Conservation (phyloP, 2,113 vertebrate genomes). For the Chroicocephalus ridibundus region DNA sequence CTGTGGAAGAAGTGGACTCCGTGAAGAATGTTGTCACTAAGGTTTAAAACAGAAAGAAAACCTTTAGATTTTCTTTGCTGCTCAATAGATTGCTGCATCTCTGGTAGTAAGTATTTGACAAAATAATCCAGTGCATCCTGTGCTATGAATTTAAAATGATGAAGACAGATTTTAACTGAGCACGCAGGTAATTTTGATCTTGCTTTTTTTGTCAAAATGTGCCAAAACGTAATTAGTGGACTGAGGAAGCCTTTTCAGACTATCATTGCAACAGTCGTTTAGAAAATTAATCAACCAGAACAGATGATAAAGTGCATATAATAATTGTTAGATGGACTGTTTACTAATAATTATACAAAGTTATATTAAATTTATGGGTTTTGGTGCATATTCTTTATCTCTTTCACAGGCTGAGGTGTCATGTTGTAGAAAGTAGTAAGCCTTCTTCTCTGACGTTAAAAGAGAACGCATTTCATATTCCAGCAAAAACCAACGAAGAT, state of each 20-base stretch:
- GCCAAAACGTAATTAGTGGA: not conserved
- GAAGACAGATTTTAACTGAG: not conserved
- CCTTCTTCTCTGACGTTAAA: constrained; percentile 72
- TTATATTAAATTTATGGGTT: not conserved
- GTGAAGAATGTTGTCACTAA: not conserved
- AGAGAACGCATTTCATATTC: constrained; percentile 69
- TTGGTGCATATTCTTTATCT: not conserved
- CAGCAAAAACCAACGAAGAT: constrained; percentile 78
- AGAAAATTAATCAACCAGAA: not conserved
- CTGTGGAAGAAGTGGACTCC: not conserved
- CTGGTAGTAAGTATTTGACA: not conserved
- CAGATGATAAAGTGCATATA: not conserved
- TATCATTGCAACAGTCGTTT: not conserved
- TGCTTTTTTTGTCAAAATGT: not conserved
- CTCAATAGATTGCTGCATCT: not conserved
- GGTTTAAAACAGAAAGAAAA: not conserved
- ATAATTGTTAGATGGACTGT: not conserved
- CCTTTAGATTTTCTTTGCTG: not conserved
- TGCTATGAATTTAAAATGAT: not conserved
- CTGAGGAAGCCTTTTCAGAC: not conserved
- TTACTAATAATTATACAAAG: not conserved
- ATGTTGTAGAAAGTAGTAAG: constrained; percentile 82
- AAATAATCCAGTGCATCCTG: not conserved
- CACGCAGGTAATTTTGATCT: not conserved
- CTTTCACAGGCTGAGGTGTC: constrained; percentile 87